Base-by-base conservation (phyloP, 2,888 invertebrate species). In the Leucania comma region DNA sequence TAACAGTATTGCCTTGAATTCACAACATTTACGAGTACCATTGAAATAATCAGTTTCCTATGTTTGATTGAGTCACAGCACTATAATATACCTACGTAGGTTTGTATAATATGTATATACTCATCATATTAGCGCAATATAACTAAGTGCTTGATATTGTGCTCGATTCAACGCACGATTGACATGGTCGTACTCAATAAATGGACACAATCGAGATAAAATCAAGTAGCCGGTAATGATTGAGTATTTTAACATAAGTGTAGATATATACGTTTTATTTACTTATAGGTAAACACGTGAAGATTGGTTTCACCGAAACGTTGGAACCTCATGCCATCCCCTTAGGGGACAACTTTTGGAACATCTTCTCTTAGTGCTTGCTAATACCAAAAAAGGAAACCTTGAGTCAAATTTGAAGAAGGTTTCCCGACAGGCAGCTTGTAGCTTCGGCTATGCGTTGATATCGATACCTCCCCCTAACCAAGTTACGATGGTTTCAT, bases 141-240 rank as follows among this genome's bases (percentile, higher is more conserved):
- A 62, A 71, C 58, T 66, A 74, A 64, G 58, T 74, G 48, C 38
- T 24, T n/a, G 58, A 58, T 26, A 51, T 14, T 3, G 26, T 38
- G 48, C 24, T 54, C n/a, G n/a, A 29, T 2, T 29, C 0, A 1
- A 10, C 1, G 3, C 48, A 38, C 32, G 12, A 59, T 63, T 26
- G 78, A 50, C 42, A 35, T 59, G 32, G 32, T 50, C 54, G 48
- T 53, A 35, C 58, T 75, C 60, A 12, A 65, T 72, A 72, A 32
- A 54, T 50, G 24, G 17, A 29, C 22, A 38, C 22, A 24, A 64
- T 50, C 12, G 17, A 72, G 62, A 63, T 78, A 59, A 35, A 59
- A 63, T 78, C 62, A 56, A 62, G 57, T 35, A 54, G 1, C 26
- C 58, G 20, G 14, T 10, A 14, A 20, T 48, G 48, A 63, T 62